A percentile compares a stretch with the other conserved stretches of the same genome.
These are phyloP conservation scores for Lumbricus terrestris DNA, from an alignment of 2,888 invertebrate genomes.

Conservation along the genomic window DNA sequence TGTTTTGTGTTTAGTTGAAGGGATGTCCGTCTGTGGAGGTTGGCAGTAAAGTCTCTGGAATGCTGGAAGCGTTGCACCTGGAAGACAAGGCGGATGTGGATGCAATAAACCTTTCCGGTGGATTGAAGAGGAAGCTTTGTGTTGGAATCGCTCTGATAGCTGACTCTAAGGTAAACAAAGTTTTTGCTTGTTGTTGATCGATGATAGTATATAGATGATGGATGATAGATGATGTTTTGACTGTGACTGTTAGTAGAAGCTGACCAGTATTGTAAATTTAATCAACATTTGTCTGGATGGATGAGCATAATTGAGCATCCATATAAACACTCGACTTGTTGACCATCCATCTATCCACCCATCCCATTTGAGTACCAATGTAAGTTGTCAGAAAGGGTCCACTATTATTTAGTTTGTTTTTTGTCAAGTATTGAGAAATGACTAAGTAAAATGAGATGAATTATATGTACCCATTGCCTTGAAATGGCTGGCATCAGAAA, in stretches of 20 bases:
- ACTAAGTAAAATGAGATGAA: no score
- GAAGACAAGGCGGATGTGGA: conserved; percentile 41
- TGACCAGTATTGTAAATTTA: not conserved
- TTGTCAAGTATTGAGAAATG: no score
- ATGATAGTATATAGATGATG: no score
- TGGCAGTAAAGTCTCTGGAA: conserved; percentile 40
- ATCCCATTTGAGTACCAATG: not conserved
- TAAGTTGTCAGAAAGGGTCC: no score
- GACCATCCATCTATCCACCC: not conserved
- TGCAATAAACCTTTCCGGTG: conserved; percentile 50
- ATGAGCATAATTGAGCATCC: not conserved
- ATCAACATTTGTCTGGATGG: not conserved
- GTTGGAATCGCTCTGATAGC: conserved; percentile 57
- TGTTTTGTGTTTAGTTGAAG: not conserved
- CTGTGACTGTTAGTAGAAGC: not conserved
- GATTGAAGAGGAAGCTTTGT: conserved; percentile 54
- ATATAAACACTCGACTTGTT: not conserved
- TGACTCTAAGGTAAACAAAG: conserved; percentile 48
- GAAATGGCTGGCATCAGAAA: no score
- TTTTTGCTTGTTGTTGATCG: not conserved
- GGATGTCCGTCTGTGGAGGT: conserved; percentile 35
- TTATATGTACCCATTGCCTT: no score
- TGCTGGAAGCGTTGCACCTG: conserved; percentile 30
- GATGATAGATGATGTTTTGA: not conserved
- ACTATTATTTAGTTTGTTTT: no score